A percentile compares a stretch with the other conserved stretches of the same genome.
Conservation (phyloP, 2,888 invertebrate species). For the Corbicula japonica region DNA sequence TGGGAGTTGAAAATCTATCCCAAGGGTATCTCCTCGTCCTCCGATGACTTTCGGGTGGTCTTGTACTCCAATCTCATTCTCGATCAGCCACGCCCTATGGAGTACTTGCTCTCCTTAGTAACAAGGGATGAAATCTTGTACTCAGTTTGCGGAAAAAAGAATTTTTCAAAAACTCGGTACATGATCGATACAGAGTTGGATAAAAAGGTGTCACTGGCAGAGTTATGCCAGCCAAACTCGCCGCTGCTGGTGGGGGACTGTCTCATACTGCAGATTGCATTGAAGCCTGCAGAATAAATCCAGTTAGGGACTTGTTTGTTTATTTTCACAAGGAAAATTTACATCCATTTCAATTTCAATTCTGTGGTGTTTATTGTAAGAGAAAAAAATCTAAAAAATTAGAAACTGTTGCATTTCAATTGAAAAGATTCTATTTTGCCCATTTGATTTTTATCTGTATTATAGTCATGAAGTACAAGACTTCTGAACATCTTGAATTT, state of each 20-base stretch:
- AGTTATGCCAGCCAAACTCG: conserved; percentile 77
- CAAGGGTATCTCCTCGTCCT: conserved; percentile 81
- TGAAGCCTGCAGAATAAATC: conserved; percentile 82
- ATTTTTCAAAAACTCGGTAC: conserved; percentile 87
- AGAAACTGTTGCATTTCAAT: too few species aligned
- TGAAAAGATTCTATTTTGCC: too few species aligned
- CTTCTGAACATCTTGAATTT: too few species aligned
- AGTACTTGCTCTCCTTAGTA: conserved; percentile 85
- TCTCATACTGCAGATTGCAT: conserved; percentile 81
- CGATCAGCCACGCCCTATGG: conserved; percentile 85
- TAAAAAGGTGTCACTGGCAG: conserved; percentile 84
- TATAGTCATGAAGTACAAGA: too few species aligned
- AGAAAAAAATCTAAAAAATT: too few species aligned
- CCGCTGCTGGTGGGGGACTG: conserved; percentile 80
- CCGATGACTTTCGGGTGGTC: conserved; percentile 83
- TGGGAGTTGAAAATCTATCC: conserved; percentile 87
- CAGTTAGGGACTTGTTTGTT: too few species aligned
- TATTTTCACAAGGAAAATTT: too few species aligned
- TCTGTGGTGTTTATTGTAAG: too few species aligned
- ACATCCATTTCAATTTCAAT: too few species aligned
- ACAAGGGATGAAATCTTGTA: conserved; percentile 85
- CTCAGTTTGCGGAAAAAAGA: conserved; percentile 85
- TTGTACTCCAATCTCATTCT: conserved; percentile 84
- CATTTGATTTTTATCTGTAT: too few species aligned
- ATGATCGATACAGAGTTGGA: conserved; percentile 86